Base-by-base conservation (phyloP, 2,797 vertebrate genomes). In the Geotrypetes seraphini region DNA sequence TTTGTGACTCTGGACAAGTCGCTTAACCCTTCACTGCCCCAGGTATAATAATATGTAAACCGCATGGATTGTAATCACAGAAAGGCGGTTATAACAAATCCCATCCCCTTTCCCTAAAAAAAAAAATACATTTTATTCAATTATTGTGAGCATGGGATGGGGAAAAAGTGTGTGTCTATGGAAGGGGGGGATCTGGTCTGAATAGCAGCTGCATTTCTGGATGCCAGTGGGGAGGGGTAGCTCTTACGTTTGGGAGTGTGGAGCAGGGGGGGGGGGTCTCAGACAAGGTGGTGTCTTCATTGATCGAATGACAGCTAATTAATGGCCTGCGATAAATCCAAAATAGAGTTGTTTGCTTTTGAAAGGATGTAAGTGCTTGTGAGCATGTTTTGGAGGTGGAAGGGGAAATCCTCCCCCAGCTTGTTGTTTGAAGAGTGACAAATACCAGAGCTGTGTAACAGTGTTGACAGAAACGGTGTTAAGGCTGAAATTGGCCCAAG, bases 271-370 rank as follows among this genome's bases (percentile, higher is more conserved):
- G 25, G 15, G n/a, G n/a, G n/a, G n/a, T n/a, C n/a, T n/a, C n/a
- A 47, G 47, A 39, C 35, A 32, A 47, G 21, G 19, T 50, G 15
- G 39, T 63, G 25, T 19, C 23, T 47, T 53, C 29, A 32, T 3
- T 66, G 47, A 35, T 31, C 53, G 50, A 43, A 24, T 36, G 5
- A 33, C 30, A 56, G 41, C 28, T 43, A 35, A 48, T 63, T 59
- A 65, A 70, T 54, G 53, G 57, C 45, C 40, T 69, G 58, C 48
- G 54, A 63, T 59, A 66, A 69, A 75, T 65, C 45, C 36, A 42
- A 60, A 63, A 40, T 40, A 41, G 29, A 52, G 41, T 23, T 51
- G 31, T 60, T 59, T 64, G 50, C 52, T 60, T 63, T 53, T 45
- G 53, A 65, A 60, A 63, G 56, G 53, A 58, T 51, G 57, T 43